These are phyloP conservation scores for Tribolium castaneum DNA, from an alignment of 1,140 invertebrate species.

Conservation along the genomic window DNA sequence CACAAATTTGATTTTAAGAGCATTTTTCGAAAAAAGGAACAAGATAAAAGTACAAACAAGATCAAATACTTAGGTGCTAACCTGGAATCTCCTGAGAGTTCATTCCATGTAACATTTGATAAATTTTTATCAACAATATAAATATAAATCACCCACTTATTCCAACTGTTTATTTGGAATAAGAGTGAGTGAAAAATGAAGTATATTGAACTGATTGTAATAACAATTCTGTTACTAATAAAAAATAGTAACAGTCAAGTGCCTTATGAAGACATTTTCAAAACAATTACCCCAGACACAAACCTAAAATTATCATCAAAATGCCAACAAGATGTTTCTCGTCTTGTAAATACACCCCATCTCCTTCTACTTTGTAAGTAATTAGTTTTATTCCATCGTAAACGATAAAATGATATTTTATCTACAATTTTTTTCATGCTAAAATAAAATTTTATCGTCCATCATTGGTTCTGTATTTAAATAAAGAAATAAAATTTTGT, in stretches of 20 bases:
- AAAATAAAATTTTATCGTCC: too few species aligned
- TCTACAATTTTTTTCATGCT: too few species aligned
- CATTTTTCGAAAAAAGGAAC: neutral
- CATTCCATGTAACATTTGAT: slow-evolving; percentile 3
- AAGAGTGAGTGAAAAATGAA: neutral
- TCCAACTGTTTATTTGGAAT: neutral
- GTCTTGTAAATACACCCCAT: neutral
- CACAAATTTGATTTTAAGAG: neutral
- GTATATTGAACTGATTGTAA: neutral
- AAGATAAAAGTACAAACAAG: neutral
- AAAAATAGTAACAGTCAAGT: neutral
- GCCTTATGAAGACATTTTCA: neutral
- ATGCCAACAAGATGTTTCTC: neutral
- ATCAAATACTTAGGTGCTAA: neutral
- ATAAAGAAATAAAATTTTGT: too few species aligned
- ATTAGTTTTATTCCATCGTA: too few species aligned
- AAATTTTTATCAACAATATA: neutral
- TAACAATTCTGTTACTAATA: neutral
- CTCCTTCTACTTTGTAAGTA: neutral
- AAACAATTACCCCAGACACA: neutral
- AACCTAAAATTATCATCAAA: neutral
- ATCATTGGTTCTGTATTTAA: too few species aligned
- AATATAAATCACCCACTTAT: neutral
- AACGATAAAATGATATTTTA: too few species aligned
- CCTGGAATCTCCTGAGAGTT: neutral